phyloP scores from a whole-genome alignment of 2,113 vertebrate genomes.

The Castor canadensis region DNA sequence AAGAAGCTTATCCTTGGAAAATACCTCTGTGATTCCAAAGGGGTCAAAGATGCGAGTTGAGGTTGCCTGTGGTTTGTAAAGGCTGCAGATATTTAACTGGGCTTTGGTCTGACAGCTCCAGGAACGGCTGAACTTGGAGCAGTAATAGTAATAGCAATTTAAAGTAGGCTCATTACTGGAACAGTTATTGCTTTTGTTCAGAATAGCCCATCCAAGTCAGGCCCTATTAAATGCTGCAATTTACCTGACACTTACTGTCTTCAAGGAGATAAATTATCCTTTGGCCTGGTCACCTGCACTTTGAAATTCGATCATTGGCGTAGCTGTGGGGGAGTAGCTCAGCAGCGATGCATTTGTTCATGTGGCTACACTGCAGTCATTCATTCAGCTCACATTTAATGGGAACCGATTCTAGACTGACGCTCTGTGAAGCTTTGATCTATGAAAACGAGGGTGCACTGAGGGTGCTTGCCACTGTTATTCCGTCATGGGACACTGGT shows the following conservation, averaged over 20 bases:
- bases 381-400: background rate
- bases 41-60: background rate
- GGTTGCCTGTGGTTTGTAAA: background rate
- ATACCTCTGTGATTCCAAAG: background rate
- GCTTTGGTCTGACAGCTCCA: background rate
- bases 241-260: conserved; percentile 71
- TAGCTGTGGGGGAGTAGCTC: conserved; percentile 34
- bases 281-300: conserved; percentile 70
- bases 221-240: conserved; percentile 74
- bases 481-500: background rate
- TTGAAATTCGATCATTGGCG: conserved; percentile 48
- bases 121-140: background rate
- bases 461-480: background rate
- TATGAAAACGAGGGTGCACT: background rate
- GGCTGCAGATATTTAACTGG: background rate
- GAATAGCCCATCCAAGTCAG: conserved; percentile 73
- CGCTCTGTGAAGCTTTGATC: background rate
- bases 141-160: conserved; percentile 54
- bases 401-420: background rate
- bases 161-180: conserved; percentile 68
- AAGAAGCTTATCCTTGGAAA: background rate
- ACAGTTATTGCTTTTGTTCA: conserved; percentile 74
- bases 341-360: background rate
- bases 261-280: conserved; percentile 71
- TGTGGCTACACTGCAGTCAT: background rate